Evolutionary conservation across 2,888 invertebrate genomes (phyloP).

Genomic region (Syritta pipiens): DNA sequence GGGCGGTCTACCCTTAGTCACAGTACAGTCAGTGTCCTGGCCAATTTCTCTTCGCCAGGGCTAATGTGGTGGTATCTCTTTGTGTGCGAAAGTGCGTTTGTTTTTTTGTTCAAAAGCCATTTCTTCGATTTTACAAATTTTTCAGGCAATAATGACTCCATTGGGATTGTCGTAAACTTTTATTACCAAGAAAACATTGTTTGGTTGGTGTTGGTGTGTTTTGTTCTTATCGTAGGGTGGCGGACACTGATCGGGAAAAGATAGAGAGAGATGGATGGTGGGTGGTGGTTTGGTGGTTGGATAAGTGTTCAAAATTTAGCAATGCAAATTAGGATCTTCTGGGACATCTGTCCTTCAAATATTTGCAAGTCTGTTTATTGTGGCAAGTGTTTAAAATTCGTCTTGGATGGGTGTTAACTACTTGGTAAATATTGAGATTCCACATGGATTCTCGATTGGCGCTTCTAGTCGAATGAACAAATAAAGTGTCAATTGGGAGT

Average conservation of each 20-base stretch:
- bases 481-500: slow-evolving; percentile 69
- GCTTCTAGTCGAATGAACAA: slow-evolving; percentile 53
- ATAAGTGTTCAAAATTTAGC: slow-evolving; percentile 64
- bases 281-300: slow-evolving; percentile 5
- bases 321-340: slow-evolving; percentile 65
- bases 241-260: slow-evolving; percentile 37
- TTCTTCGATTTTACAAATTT: slow-evolving; percentile 68
- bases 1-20: no score
- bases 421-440: slow-evolving; percentile 69
- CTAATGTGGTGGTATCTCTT: no score
- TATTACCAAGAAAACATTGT: slow-evolving; percentile 66
- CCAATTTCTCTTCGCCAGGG: slow-evolving; percentile 40
- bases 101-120: slow-evolving; percentile 45
- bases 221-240: slow-evolving; percentile 22
- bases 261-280: slow-evolving; percentile 7
- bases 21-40: slow-evolving; percentile 20
- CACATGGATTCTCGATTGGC: slow-evolving; percentile 67
- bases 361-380: slow-evolving; percentile 68
- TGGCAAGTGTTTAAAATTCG: slow-evolving; percentile 66
- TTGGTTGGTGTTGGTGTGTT: slow-evolving; percentile 44
- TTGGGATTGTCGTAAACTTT: slow-evolving; percentile 69
- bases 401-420: slow-evolving; percentile 69
- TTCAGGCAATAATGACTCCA: slow-evolving; percentile 68
- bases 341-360: slow-evolving; percentile 64
- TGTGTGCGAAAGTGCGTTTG: slow-evolving; percentile 29